phyloP scores from a whole-genome alignment of 2,797 vertebrate genomes.

The Allobates femoralis region DNA sequence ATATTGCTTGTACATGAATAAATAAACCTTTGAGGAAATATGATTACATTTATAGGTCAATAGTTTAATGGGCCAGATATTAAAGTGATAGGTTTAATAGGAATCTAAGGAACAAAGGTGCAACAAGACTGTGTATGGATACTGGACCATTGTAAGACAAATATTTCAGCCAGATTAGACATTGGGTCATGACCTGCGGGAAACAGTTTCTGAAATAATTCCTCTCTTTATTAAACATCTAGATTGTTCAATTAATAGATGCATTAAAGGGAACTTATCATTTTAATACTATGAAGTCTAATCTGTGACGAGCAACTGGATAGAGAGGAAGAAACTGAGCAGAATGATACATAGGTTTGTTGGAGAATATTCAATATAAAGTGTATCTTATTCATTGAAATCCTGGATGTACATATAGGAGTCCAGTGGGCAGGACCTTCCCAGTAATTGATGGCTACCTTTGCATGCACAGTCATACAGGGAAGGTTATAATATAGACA shows the following conservation, averaged over 20 bases:
- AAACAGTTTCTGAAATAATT: conserved; percentile 49
- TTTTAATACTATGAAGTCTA: no score
- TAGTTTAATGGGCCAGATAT: conserved; percentile 21
- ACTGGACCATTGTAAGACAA: conserved; percentile 53
- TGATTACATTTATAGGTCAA: background rate
- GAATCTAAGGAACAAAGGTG: conserved; percentile 2
- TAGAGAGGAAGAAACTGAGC: no score
- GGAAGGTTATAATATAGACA: no score
- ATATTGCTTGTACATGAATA: background rate
- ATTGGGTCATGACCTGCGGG: conserved; percentile 34
- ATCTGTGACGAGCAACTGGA: no score
- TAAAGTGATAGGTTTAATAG: conserved; percentile 20
- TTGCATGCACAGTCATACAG: no score
- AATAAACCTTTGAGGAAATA: background rate
- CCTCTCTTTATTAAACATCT: conserved; percentile 35
- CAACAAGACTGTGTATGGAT: conserved; percentile 43
- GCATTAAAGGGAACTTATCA: background rate
- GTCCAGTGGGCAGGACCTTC: no score
- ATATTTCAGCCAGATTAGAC: conserved; percentile 23
- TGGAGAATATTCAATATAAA: no score
- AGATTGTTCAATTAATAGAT: conserved; percentile 24
- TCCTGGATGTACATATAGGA: no score
- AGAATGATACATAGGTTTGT: no score
- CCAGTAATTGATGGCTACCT: no score
- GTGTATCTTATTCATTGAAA: no score